Percentiles rank a stretch among this genome's conserved stretches.
These are phyloP conservation scores for Tipula vernalis DNA, from an alignment of 2,888 invertebrate genomes.

Conservation along the genomic window DNA sequence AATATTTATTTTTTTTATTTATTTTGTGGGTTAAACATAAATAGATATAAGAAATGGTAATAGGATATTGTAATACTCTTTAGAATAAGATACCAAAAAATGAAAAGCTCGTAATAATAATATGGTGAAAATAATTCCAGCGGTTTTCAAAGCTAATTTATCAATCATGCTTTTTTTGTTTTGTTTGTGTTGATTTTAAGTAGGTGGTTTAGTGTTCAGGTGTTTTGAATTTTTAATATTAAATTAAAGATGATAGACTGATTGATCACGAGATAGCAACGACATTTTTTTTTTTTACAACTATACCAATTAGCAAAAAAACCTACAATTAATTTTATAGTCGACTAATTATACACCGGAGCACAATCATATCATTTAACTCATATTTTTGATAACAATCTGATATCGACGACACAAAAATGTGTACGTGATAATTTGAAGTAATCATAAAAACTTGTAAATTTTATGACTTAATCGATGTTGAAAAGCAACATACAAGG, in stretches of 20 bases:
- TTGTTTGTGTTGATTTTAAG: neutral
- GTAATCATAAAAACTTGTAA: neutral
- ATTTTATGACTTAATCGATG: slow-evolving; percentile 4
- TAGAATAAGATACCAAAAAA: neutral
- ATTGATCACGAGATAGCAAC: neutral
- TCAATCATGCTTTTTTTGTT: neutral
- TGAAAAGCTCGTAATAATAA: neutral
- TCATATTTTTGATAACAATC: neutral
- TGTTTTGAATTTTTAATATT: neutral
- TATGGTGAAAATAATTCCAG: neutral
- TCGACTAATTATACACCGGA: neutral
- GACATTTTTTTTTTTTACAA: neutral
- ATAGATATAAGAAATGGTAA: neutral
- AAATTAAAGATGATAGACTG: neutral
- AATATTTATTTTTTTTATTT: neutral
- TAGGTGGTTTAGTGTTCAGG: neutral
- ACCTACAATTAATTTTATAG: neutral
- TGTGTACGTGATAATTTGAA: neutral
- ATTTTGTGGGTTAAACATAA: slow-evolving; percentile 4
- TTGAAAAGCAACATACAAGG: neutral
- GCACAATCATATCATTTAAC: neutral
- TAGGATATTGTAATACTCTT: neutral
- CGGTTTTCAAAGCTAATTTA: neutral
- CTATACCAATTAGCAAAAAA: neutral
- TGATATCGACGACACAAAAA: neutral